Evolutionary conservation across 2,888 invertebrate genomes (phyloP).

Genomic region (Epiblema foenella): DNA sequence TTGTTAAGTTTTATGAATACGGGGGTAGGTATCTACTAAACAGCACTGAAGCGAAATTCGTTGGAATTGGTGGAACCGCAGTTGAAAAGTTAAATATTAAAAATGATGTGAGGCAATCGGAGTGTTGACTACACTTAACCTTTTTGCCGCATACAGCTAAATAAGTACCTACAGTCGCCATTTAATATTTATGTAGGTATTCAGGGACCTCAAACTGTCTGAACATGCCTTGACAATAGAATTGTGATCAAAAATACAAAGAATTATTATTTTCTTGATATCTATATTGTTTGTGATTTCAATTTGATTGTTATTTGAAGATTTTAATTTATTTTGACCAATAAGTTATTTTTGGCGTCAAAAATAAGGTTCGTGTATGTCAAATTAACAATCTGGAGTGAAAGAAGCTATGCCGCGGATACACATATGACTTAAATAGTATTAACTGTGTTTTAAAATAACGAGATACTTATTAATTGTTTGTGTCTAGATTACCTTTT

Average conservation of each 20-base stretch:
- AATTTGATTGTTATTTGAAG: not conserved
- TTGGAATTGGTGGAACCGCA: not conserved
- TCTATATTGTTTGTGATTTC: not conserved
- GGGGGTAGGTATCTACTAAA: too few species aligned
- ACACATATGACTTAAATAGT: constrained; percentile 15
- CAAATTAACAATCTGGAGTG: not conserved
- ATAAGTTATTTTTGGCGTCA: not conserved
- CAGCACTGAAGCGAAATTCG: constrained; percentile 1
- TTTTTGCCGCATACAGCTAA: not conserved
- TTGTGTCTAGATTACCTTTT: constrained; percentile 36
- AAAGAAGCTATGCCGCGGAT: not conserved
- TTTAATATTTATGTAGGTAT: too few species aligned
- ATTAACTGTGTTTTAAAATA: constrained; percentile 30
- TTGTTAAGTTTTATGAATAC: too few species aligned
- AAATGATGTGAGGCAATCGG: not conserved
- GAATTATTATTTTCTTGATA: not conserved
- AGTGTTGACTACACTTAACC: not conserved
- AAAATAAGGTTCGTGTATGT: not conserved
- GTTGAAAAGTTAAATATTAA: not conserved
- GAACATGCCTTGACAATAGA: too few species aligned
- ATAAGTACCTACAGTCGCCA: too few species aligned
- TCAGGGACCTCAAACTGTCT: too few species aligned
- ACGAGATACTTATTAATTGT: constrained; percentile 36
- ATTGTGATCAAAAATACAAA: too few species aligned
- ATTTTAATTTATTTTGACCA: not conserved